phyloP scores from a whole-genome alignment of 2,888 invertebrate species.

The Ceriagrion tenellum region DNA sequence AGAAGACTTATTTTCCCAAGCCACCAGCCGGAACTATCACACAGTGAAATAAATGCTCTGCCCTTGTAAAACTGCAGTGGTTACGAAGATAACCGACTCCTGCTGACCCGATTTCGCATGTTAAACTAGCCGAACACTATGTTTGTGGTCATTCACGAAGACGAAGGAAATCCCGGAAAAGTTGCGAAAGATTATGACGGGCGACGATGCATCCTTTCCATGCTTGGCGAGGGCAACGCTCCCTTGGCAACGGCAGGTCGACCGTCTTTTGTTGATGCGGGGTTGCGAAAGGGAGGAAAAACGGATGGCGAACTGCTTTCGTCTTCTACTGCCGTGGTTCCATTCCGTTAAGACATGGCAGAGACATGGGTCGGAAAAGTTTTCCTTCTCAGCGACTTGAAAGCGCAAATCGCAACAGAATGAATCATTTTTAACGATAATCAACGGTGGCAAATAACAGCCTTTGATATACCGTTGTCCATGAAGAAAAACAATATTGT shows the following conservation, averaged over 20 bases:
- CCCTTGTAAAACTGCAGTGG: neutral
- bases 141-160: neutral
- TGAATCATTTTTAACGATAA: too few species aligned
- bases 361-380: too few species aligned
- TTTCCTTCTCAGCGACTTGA: too few species aligned
- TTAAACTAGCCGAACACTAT: neutral
- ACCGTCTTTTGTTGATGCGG: neutral
- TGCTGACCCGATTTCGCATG: neutral
- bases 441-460: too few species aligned
- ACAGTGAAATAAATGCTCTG: neutral
- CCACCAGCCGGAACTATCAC: neutral
- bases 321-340: neutral
- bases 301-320: neutral
- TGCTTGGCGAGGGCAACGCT: slow-evolving; percentile 26
- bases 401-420: too few species aligned
- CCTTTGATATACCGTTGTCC: too few species aligned
- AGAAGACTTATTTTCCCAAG: neutral
- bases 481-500: too few species aligned
- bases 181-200: slow-evolving; percentile 16
- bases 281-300: slow-evolving; percentile 30
- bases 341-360: too few species aligned
- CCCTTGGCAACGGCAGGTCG: neutral
- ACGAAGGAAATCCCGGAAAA: slow-evolving; percentile 7
- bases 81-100: neutral
- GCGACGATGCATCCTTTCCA: neutral